Conservation (phyloP, 1,140 invertebrate species). For the Heliconius congener region DNA sequence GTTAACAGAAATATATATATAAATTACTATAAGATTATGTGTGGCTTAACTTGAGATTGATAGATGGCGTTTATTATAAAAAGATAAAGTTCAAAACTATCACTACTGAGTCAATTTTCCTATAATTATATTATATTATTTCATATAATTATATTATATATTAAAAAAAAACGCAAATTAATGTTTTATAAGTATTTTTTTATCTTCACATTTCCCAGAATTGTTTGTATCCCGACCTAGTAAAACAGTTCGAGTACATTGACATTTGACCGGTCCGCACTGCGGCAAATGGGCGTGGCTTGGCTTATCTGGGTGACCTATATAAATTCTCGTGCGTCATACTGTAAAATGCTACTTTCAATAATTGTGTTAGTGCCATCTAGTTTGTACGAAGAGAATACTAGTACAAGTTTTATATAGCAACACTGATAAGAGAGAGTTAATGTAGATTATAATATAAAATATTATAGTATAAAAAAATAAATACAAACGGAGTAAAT, state of each 20-base stretch:
- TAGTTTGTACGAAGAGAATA: background rate
- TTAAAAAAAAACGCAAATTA: too few relatives aligned
- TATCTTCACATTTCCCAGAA: background rate
- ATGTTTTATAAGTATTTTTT: too few relatives aligned
- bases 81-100: background rate
- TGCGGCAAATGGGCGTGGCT: background rate
- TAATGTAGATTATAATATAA: too few relatives aligned
- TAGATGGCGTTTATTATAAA: background rate
- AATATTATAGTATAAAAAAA: too few relatives aligned
- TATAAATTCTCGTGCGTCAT: background rate
- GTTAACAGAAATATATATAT: background rate
- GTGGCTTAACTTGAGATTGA: background rate
- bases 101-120: too few relatives aligned
- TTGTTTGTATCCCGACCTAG: background rate
- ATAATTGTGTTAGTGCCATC: background rate
- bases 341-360: background rate
- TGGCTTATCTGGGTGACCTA: background rate
- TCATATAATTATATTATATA: too few relatives aligned
- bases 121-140: too few relatives aligned
- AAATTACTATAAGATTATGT: background rate
- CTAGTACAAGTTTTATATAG: too few relatives aligned
- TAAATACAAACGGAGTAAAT: too few relatives aligned
- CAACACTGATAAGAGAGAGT: too few relatives aligned
- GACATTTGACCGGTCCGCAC: background rate
- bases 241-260: background rate